A percentile compares a stretch with the other conserved stretches of the same genome.
phyloP scores from a whole-genome alignment of 2,797 vertebrate species.

The Poeciliopsis turneri region DNA sequence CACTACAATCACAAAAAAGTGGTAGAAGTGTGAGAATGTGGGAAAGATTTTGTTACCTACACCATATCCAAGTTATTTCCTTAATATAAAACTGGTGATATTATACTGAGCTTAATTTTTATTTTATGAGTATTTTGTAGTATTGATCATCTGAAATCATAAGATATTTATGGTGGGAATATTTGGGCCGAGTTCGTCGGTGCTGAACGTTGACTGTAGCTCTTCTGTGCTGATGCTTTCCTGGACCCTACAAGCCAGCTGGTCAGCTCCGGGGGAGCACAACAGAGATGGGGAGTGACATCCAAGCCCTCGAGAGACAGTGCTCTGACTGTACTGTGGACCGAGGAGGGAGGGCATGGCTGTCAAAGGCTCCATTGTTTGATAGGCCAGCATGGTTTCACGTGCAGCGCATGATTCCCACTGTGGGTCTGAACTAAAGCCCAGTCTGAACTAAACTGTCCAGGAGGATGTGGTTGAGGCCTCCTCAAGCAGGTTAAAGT shows the following conservation, averaged over 20 bases:
- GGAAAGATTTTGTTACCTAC: neutral
- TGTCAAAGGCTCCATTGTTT: slow-evolving; percentile 82
- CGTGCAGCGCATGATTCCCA: slow-evolving; percentile 73
- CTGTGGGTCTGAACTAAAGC: slow-evolving; percentile 71
- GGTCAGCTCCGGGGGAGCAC: slow-evolving; percentile 74
- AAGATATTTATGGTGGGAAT: slow-evolving; percentile 53
- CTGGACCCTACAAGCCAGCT: slow-evolving; percentile 71
- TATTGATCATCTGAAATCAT: slow-evolving; percentile 34
- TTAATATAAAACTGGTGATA: neutral
- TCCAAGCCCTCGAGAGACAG: slow-evolving; percentile 79
- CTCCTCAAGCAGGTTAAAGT: slow-evolving; percentile 80
- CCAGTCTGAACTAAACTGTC: slow-evolving; percentile 69
- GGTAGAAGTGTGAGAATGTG: neutral
- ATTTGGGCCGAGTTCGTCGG: slow-evolving; percentile 43
- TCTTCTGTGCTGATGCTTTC: slow-evolving; percentile 68
- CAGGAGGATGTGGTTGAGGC: slow-evolving; percentile 68
- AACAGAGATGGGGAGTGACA: slow-evolving; percentile 78
- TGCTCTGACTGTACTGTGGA: slow-evolving; percentile 74
- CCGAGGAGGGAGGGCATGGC: slow-evolving; percentile 40
- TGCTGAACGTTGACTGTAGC: slow-evolving; percentile 70
- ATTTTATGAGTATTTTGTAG: slow-evolving; percentile 17
- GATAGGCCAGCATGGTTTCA: slow-evolving; percentile 73
- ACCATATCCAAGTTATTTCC: neutral
- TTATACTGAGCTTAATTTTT: neutral
- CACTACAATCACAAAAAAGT: neutral